Conservation (phyloP, 2,888 invertebrate species). For the Yponomeuta sedellus region DNA sequence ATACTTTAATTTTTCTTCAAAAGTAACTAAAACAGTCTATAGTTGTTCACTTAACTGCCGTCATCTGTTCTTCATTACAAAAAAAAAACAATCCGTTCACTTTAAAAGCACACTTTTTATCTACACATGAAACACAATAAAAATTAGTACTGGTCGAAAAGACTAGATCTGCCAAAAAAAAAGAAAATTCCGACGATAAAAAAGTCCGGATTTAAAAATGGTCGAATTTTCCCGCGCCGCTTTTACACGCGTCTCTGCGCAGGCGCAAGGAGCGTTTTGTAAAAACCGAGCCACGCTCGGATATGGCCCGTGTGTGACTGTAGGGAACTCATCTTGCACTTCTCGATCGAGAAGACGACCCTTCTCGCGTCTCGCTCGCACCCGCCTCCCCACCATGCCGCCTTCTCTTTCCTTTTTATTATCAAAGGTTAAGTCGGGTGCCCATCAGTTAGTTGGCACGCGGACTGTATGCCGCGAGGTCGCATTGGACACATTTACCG, state of each 20-base stretch:
- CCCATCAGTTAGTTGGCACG: constrained; percentile 71
- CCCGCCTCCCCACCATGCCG: constrained; percentile 29
- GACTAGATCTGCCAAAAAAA: constrained; percentile 9
- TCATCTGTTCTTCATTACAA: constrained; percentile 11
- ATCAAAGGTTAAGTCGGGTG: constrained; percentile 68
- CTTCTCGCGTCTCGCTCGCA: constrained; percentile 49
- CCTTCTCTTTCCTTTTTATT: constrained; percentile 63
- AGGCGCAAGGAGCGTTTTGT: constrained; percentile 63
- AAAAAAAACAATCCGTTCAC: not conserved
- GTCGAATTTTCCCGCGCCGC: constrained; percentile 24
- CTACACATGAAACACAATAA: constrained; percentile 22
- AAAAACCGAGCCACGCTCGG: constrained; percentile 67
- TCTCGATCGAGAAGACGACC: constrained; percentile 72
- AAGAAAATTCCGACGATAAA: constrained; percentile 27
- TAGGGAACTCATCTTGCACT: constrained; percentile 70
- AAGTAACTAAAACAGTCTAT: not conserved
- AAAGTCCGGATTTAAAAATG: constrained; percentile 28
- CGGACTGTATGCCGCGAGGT: constrained; percentile 65
- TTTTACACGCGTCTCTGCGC: constrained; percentile 56
- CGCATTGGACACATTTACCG: constrained; percentile 48
- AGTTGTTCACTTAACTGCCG: constrained; percentile 9
- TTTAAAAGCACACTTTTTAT: constrained; percentile 17
- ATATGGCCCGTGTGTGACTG: constrained; percentile 74
- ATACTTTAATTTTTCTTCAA: not conserved
- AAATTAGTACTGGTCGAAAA: not conserved